A percentile compares a stretch with the other conserved stretches of the same genome.
Conservation (phyloP, 2,797 vertebrate genomes). For the Sebastes trivittatus region DNA sequence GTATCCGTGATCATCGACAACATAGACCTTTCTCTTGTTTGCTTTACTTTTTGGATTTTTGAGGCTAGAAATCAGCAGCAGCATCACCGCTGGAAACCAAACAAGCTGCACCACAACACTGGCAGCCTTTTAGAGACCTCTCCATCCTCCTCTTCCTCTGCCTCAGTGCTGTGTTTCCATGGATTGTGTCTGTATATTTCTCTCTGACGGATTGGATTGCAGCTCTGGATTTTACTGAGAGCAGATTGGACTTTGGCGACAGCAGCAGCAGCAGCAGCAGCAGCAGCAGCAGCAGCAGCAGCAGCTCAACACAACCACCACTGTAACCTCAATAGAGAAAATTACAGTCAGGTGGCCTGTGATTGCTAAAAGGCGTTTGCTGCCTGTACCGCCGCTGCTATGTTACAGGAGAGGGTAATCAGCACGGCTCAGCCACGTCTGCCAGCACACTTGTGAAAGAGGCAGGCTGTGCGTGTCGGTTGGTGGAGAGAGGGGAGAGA, state of each 20-base stretch:
- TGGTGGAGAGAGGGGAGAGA: slow-evolving; percentile 72
- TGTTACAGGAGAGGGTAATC: slow-evolving; percentile 89
- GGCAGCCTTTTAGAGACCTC: slow-evolving; percentile 52
- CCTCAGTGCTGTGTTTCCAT: slow-evolving; percentile 71
- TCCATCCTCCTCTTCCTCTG: slow-evolving; percentile 58
- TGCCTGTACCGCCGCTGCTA: slow-evolving; percentile 78
- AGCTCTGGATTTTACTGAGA: slow-evolving; percentile 74
- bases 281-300: slow-evolving; percentile 45
- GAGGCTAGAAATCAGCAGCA: slow-evolving; percentile 52
- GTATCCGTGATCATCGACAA: slow-evolving; percentile 65
- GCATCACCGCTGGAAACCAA: slow-evolving; percentile 62
- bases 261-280: slow-evolving; percentile 54
- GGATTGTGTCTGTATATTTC: slow-evolving; percentile 77
- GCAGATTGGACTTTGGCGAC: slow-evolving; percentile 69
- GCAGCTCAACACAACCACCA: slow-evolving; percentile 63
- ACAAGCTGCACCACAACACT: slow-evolving; percentile 65
- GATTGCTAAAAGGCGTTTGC: slow-evolving; percentile 84
- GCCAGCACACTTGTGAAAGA: slow-evolving; percentile 88
- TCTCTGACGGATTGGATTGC: slow-evolving; percentile 71
- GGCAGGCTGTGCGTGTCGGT: slow-evolving; percentile 80
- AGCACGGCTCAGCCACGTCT: slow-evolving; percentile 87
- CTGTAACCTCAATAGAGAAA: slow-evolving; percentile 72
- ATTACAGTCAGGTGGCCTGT: slow-evolving; percentile 74
- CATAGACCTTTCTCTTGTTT: slow-evolving; percentile 79
- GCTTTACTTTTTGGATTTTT: slow-evolving; percentile 59